Evolutionary conservation across 2,113 vertebrate species (phyloP).

Genomic region (Microtus richardsoni): DNA sequence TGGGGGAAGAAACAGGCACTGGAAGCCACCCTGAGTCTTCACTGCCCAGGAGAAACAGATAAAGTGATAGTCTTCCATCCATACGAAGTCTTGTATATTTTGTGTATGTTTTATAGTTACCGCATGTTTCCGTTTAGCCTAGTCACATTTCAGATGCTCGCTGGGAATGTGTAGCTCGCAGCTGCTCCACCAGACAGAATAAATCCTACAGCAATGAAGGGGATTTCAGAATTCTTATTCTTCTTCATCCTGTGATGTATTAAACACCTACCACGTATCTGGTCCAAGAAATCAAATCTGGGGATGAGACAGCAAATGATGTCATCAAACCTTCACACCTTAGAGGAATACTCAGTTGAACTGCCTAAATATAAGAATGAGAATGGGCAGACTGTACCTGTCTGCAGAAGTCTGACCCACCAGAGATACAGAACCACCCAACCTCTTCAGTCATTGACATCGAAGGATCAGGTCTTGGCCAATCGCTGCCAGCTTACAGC

Average conservation of each 20-base stretch:
- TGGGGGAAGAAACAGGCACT: neutral
- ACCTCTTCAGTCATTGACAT: neutral
- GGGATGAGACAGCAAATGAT: neutral
- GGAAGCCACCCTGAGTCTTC: neutral
- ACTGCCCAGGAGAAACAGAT: neutral
- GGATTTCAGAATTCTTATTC: neutral
- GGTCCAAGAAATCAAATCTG: neutral
- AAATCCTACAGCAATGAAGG: neutral
- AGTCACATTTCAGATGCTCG: neutral
- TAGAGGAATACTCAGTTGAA: neutral
- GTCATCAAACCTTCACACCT: neutral
- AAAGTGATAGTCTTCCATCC: neutral
- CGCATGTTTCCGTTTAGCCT: neutral
- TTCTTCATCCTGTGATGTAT: neutral
- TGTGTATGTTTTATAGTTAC: neutral
- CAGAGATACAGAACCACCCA: neutral
- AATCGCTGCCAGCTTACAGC: neutral
- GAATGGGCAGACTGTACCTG: neutral
- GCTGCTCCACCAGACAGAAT: neutral
- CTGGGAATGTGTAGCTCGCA: neutral
- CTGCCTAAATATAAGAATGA: neutral
- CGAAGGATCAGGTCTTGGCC: neutral
- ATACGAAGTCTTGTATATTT: neutral
- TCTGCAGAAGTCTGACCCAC: neutral
- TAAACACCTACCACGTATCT: neutral